Evolutionary conservation across 2,888 invertebrate genomes (phyloP), one percentile per base, ranked within the genome.

Genomic region (Piscicola geometra): DNA sequence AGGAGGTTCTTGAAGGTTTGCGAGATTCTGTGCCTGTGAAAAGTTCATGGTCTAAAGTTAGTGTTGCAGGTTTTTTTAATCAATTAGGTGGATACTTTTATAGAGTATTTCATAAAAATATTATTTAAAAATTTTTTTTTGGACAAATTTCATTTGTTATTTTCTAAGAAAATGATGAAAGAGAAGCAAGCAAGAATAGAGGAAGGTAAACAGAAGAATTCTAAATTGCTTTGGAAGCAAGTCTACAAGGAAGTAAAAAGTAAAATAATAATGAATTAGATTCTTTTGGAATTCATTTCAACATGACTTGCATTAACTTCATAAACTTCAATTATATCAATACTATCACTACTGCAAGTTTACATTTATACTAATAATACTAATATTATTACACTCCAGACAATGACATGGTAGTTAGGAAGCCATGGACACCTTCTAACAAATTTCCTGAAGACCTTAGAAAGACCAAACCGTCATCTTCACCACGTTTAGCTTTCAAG

Each of bases 381-480:
- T n/a, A n/a, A n/a, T n/a, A n/a, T n/a, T n/a, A n/a, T n/a, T n/a
- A 41, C 41, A 9, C 9, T 52, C 30, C 35, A 73, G 73, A 36
- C 1, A 73, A 64, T n/a, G 28, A 30, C 1, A 0, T 73, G 25
- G 60, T 32, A 36, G 28, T 33, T 0, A 56, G 73, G 41, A 35
- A 60, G 25, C 64, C 73, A 1, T 73, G 73, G 73, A 52, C 52
- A 1, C 73, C 73, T 1, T 30, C 73, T 1, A 73, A 73, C 73
- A 73, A 60, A 21, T 64, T 64, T 35, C 73, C 73, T 1, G 35
- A 60, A 25, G 73, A 73, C n/a, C 73, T 73, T 28, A 36, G n/a
- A 30, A 47, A 32, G 52, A 18, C 60, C 21, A 47, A 21, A 18
- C n/a, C 21, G 5, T 25, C 60, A 25, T 56, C 60, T 18, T 21